Evolutionary conservation across 2,113 vertebrate species (phyloP).

Genomic region (Progne subis): DNA sequence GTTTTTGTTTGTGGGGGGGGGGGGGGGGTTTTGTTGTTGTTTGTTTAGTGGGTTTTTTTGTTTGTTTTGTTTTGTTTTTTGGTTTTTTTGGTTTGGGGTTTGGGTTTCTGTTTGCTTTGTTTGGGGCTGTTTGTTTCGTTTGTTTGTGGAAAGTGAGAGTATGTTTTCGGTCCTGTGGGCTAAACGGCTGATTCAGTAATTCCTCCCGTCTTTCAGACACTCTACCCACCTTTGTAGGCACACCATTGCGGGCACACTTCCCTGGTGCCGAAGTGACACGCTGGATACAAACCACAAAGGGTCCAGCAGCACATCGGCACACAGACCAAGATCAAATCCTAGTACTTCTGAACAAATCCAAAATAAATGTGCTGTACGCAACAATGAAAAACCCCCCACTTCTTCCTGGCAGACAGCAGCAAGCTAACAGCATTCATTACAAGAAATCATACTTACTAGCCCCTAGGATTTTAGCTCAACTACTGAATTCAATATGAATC

Average conservation of each 20-base stretch:
- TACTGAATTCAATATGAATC: neutral
- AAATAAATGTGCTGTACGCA: neutral
- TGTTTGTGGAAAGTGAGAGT: neutral
- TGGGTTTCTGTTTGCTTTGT: neutral
- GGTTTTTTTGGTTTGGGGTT: too few relatives aligned
- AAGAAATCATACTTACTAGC: neutral
- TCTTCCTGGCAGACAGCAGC: neutral
- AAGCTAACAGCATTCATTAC: neutral
- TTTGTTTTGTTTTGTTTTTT: too few relatives aligned
- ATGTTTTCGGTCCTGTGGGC: neutral
- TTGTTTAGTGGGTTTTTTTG: too few relatives aligned
- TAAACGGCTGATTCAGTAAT: neutral
- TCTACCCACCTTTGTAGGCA: neutral
- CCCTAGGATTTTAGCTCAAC: neutral
- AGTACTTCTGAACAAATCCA: neutral
- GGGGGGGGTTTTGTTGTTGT: neutral
- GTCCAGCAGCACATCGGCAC: neutral
- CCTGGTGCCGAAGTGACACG: neutral
- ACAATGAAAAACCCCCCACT: neutral
- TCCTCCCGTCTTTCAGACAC: neutral
- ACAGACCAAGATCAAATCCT: neutral
- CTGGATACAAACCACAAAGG: neutral
- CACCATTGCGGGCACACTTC: rapidly evolving
- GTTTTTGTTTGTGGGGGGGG: too few relatives aligned
- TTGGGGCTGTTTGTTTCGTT: neutral